Conservation (phyloP, 2,888 invertebrate genomes). For the Eumerus sabulonum region DNA sequence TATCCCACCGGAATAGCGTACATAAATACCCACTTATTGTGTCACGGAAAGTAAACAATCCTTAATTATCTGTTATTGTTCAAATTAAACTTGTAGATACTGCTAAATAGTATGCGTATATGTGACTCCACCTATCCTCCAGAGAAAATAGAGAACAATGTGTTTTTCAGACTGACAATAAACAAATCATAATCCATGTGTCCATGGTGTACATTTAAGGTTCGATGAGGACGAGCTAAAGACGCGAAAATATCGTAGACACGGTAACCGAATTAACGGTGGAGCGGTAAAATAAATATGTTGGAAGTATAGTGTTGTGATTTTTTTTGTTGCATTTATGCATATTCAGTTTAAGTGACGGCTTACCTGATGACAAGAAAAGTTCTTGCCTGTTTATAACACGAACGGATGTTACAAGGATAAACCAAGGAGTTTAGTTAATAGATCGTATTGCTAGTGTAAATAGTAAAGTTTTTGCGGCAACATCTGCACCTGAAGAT, state of each 20-base stretch:
- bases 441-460: conserved; percentile 58
- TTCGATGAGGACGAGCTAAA: conserved; percentile 8
- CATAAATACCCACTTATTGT: conserved; percentile 34
- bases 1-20: conserved; percentile 44
- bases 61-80: conserved; percentile 20
- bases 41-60: conserved; percentile 59
- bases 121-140: too few relatives aligned
- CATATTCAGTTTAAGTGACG: conserved; percentile 54
- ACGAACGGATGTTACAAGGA: conserved; percentile 58
- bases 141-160: background rate
- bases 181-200: conserved; percentile 22
- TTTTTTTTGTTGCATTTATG: conserved; percentile 40
- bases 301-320: conserved; percentile 49
- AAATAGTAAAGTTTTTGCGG: conserved; percentile 55
- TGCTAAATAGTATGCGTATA: too few relatives aligned
- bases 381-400: conserved; percentile 64
- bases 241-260: conserved; percentile 23
- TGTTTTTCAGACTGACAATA: conserved; percentile 41
- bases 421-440: conserved; percentile 60
- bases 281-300: conserved; percentile 38
- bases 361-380: conserved; percentile 58
- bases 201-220: conserved; percentile 52
- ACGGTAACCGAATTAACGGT: conserved; percentile 23
- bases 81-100: conserved; percentile 21
- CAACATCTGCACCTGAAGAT: conserved; percentile 60